phyloP scores from a whole-genome alignment of 2,888 invertebrate species.

The Carabus problematicus region DNA sequence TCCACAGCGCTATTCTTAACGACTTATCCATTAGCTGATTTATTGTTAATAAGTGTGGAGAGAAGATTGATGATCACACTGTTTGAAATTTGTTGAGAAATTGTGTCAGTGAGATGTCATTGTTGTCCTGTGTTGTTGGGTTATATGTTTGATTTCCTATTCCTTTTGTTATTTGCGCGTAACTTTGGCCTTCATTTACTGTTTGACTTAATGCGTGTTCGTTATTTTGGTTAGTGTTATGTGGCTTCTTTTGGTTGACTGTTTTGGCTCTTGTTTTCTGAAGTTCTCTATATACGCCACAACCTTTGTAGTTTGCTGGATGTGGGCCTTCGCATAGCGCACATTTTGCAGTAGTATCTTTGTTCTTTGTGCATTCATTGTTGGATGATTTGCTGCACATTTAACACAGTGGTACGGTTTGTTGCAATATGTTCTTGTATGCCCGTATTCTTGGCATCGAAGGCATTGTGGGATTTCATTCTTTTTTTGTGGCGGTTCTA shows the following conservation, averaged over 20 bases:
- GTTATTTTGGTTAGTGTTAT: no score
- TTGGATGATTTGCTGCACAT: constrained; percentile 45
- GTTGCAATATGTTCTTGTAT: constrained; percentile 45
- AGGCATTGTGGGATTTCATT: constrained; percentile 45
- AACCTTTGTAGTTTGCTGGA: constrained; percentile 44
- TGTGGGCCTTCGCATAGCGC: no score
- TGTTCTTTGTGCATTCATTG: constrained; percentile 38
- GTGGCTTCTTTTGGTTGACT: no score
- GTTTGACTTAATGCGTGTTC: background rate
- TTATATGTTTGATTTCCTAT: background rate
- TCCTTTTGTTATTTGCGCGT: constrained; percentile 12
- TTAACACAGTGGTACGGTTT: constrained; percentile 44
- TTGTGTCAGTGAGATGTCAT: constrained; percentile 9
- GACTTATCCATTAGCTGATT: no score
- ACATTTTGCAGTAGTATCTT: constrained; percentile 36
- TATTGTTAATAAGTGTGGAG: no score
- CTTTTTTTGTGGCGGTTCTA: constrained; percentile 44
- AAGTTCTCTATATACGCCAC: no score
- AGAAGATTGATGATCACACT: no score
- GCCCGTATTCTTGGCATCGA: constrained; percentile 46
- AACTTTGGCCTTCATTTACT: background rate
- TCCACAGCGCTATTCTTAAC: no score
- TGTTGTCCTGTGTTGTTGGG: background rate
- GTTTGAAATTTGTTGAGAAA: constrained; percentile 8
- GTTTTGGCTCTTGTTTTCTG: no score